Conservation (phyloP, 1,140 invertebrate species). For the Trypoxylus dichotomus region DNA sequence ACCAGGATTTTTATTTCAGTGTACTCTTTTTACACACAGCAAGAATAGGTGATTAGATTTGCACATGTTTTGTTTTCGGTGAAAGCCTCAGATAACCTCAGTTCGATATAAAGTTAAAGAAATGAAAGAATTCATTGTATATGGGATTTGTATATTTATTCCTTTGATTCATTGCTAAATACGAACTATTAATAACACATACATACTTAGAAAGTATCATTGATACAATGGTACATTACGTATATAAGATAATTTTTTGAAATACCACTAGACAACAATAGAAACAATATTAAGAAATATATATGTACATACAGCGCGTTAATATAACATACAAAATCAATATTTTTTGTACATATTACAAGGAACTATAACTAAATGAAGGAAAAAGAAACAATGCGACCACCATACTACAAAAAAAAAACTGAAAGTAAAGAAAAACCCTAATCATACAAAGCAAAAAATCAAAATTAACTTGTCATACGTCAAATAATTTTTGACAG, state of each 20-base stretch:
- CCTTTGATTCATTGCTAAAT: neutral
- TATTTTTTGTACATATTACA: constrained; percentile 18
- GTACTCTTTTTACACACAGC: too few species aligned
- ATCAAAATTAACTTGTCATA: neutral
- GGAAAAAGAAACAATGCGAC: constrained; percentile 14
- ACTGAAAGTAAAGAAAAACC: neutral
- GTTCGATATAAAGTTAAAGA: neutral
- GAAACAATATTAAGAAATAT: neutral
- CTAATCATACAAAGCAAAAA: neutral
- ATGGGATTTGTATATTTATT: constrained; percentile 5
- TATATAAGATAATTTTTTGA: constrained; percentile 7
- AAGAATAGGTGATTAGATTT: neutral
- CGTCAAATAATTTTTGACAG: neutral
- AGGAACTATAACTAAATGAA: constrained; percentile 19
- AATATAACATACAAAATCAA: constrained; percentile 14
- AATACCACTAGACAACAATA: constrained; percentile 20
- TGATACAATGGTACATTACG: constrained; percentile 40
- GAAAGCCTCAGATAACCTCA: neutral
- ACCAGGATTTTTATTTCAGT: too few species aligned
- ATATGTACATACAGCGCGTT: neutral
- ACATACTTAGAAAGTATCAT: constrained; percentile 31
- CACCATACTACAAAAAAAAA: neutral
- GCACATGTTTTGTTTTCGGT: neutral
- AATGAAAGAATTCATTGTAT: constrained; percentile 9
- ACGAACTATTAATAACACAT: neutral